phyloP scores from a whole-genome alignment of 2,113 vertebrate genomes.

The Ondatra zibethicus region DNA sequence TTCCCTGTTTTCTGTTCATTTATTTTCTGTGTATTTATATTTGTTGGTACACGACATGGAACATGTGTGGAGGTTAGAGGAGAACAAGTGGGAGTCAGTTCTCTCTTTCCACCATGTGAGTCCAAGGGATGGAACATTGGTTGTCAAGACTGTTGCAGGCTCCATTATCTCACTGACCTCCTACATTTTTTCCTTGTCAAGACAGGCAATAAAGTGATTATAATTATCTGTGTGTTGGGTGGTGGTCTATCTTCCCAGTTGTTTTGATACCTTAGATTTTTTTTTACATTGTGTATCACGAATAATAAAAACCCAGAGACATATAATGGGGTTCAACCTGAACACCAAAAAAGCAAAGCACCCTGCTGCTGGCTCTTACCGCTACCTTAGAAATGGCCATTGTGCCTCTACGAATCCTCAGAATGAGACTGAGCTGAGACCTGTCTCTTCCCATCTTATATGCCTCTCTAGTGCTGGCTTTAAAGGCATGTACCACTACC shows the following conservation, averaged over 20 bases:
- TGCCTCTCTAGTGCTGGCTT: too few species aligned
- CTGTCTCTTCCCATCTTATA: too few species aligned
- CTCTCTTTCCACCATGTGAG: neutral
- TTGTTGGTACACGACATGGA: neutral
- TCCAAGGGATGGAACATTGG: neutral
- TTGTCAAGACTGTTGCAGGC: too few species aligned
- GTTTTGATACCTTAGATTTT: neutral
- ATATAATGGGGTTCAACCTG: too few species aligned
- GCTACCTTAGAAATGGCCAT: too few species aligned
- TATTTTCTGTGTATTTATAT: neutral
- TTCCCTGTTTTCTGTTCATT: neutral
- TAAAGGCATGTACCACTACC: too few species aligned
- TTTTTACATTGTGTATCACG: neutral
- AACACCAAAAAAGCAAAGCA: too few species aligned
- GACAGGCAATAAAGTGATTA: neutral
- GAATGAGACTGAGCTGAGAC: too few species aligned
- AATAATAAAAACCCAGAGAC: too few species aligned
- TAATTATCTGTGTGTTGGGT: neutral
- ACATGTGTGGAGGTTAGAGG: neutral
- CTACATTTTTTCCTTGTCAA: neutral
- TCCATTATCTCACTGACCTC: too few species aligned
- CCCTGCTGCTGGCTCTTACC: too few species aligned
- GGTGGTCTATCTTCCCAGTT: conserved; percentile 4
- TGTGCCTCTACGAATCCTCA: too few species aligned
- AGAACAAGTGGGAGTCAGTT: neutral